phyloP scores from a whole-genome alignment of 2,797 vertebrate species.

The Trachops cirrhosus region DNA sequence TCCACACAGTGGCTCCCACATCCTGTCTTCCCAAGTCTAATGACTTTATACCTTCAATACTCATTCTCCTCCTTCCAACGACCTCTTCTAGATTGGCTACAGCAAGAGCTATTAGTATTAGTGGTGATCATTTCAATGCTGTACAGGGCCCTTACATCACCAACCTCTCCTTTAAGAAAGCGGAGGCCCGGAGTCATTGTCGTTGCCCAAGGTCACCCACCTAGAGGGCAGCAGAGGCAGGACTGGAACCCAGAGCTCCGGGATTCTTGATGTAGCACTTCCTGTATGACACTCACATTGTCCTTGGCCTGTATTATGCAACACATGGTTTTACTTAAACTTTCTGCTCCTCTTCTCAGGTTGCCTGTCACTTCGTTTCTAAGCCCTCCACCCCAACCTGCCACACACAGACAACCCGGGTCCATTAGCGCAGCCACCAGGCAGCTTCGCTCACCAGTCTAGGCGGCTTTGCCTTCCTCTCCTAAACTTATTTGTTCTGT shows the following conservation, averaged over 20 bases:
- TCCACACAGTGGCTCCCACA: background rate
- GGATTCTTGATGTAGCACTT: background rate
- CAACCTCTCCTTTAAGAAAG: background rate
- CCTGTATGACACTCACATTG: rapidly evolving
- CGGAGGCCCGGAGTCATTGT: background rate
- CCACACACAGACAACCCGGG: background rate
- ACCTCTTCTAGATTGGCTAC: background rate
- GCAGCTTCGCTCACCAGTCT: background rate
- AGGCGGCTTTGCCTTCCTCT: background rate
- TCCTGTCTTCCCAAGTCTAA: background rate
- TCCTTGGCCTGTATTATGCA: background rate
- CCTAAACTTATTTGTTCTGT: background rate
- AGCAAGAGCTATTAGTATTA: background rate
- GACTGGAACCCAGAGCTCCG: background rate
- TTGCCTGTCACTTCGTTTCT: background rate
- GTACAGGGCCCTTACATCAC: background rate
- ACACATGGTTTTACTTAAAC: background rate
- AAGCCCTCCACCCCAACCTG: background rate
- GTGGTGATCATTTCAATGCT: background rate
- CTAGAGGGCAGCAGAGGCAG: background rate
- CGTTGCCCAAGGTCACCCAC: background rate
- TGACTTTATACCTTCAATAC: background rate
- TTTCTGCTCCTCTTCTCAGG: background rate
- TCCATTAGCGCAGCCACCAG: background rate
- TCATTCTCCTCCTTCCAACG: background rate